These are phyloP conservation scores for Hydrotaea diabolus DNA, from an alignment of 2,888 invertebrate genomes.

Conservation along the genomic window DNA sequence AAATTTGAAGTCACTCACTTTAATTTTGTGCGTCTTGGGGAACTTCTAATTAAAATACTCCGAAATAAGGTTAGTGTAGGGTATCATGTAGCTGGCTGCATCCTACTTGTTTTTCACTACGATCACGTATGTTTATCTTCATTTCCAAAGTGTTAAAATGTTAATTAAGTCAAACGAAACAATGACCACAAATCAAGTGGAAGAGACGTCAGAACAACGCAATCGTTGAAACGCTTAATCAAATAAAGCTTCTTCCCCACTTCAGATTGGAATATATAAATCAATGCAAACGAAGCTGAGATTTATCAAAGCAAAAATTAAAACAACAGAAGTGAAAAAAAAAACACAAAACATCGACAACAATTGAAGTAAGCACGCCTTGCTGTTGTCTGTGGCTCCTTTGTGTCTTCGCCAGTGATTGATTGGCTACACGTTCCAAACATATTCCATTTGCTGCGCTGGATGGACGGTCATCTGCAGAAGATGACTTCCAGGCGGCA, in stretches of 20 bases:
- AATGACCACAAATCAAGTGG: slow-evolving; percentile 12
- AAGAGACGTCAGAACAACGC: neutral
- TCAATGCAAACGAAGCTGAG: neutral
- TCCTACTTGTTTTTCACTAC: too few species aligned
- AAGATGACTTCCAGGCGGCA: neutral
- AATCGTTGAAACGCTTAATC: slow-evolving; percentile 20
- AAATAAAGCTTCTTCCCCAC: neutral
- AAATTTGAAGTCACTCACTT: too few species aligned
- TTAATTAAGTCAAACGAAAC: slow-evolving; percentile 37
- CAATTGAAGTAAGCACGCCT: slow-evolving; percentile 8
- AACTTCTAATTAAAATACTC: too few species aligned
- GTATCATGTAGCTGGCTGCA: too few species aligned
- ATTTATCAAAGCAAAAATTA: neutral
- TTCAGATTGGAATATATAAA: neutral
- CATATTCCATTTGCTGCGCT: neutral
- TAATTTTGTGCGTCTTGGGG: too few species aligned
- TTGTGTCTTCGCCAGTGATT: slow-evolving; percentile 22
- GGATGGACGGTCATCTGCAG: neutral
- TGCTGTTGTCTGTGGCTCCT: neutral
- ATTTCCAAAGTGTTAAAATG: slow-evolving; percentile 33
- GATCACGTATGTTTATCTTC: neutral
- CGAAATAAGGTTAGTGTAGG: too few species aligned
- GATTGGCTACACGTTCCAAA: slow-evolving; percentile 47
- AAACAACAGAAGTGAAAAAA: too few species aligned
- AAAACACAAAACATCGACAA: neutral